Evolutionary conservation across 2,888 invertebrate genomes (phyloP).

Genomic region (Glomeris marginata): DNA sequence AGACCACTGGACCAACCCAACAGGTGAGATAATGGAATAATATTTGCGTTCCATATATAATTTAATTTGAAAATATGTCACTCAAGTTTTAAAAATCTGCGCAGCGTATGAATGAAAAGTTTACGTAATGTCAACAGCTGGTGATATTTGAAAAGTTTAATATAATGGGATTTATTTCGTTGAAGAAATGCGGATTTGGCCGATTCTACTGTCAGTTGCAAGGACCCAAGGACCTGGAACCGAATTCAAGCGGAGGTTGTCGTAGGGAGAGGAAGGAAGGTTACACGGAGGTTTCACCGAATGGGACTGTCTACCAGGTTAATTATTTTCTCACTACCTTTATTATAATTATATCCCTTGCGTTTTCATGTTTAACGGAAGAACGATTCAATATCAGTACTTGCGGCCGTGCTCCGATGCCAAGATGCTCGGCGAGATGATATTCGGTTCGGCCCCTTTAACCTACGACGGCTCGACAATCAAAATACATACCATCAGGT

Average conservation of each 20-base stretch:
- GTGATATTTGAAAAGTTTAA: no score
- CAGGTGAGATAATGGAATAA: no score
- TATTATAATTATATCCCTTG: no score
- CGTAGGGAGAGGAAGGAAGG: background rate
- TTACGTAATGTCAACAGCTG: no score
- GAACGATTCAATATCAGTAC: slow-evolving; percentile 17
- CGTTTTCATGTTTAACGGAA: slow-evolving; percentile 3
- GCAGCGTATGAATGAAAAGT: no score
- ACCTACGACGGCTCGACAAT: slow-evolving; percentile 71
- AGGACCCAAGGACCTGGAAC: no score
- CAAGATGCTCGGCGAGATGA: slow-evolving; percentile 70
- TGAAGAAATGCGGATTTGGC: no score
- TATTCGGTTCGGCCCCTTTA: slow-evolving; percentile 82
- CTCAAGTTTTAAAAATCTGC: no score
- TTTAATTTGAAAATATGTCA: no score
- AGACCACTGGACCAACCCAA: slow-evolving; percentile 36
- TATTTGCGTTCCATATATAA: no score
- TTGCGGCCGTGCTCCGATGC: slow-evolving; percentile 44
- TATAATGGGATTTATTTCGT: no score
- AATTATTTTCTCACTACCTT: background rate
- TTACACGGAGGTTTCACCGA: slow-evolving; percentile 7
- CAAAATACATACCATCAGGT: slow-evolving; percentile 56
- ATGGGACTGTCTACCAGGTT: slow-evolving; percentile 11
- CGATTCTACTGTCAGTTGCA: no score
- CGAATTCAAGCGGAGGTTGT: background rate